These are phyloP conservation scores for Danaus plexippus DNA, from an alignment of 1,140 invertebrate genomes.

Conservation along the genomic window DNA sequence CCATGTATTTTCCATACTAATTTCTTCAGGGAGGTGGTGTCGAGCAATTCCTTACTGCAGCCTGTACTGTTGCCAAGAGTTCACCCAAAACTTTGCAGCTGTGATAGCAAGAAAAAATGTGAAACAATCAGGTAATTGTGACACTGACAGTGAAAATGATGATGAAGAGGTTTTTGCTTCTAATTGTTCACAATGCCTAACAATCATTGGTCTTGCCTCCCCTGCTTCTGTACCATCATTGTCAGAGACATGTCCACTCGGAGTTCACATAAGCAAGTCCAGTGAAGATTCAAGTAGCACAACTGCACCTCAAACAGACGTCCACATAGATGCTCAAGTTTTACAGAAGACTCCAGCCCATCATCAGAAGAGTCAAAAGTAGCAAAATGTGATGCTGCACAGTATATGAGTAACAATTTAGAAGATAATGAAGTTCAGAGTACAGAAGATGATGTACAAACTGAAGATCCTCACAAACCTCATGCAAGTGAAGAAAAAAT, in stretches of 20 bases:
- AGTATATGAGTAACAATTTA: slow-evolving; percentile 33
- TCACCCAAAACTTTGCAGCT: slow-evolving; percentile 82
- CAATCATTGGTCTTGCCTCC: slow-evolving; percentile 67
- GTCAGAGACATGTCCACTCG: slow-evolving; percentile 66
- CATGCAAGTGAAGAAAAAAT: slow-evolving; percentile 72
- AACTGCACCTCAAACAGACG: slow-evolving; percentile 64
- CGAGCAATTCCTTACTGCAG: slow-evolving; percentile 78
- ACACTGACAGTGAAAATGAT: slow-evolving; percentile 76
- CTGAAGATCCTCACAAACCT: slow-evolving; percentile 30
- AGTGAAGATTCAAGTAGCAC: slow-evolving; percentile 71
- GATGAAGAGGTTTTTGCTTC: slow-evolving; percentile 77
- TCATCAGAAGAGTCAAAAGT: slow-evolving; percentile 70
- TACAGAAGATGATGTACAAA: slow-evolving; percentile 44
- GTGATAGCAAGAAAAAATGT: slow-evolving; percentile 76
- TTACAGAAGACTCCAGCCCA: slow-evolving; percentile 72
- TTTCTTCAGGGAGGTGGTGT: slow-evolving; percentile 73
- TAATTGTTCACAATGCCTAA: slow-evolving; percentile 76
- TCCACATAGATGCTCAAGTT: slow-evolving; percentile 64
- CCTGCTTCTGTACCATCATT: slow-evolving; percentile 69
- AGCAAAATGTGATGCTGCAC: slow-evolving; percentile 41
- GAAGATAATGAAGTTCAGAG: slow-evolving; percentile 32
- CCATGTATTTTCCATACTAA: no score
- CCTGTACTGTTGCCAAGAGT: slow-evolving; percentile 83
- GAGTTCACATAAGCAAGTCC: slow-evolving; percentile 67
- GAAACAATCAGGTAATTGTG: slow-evolving; percentile 68